Conservation (phyloP, 1,140 invertebrate species). For the Nomia melanderi region DNA sequence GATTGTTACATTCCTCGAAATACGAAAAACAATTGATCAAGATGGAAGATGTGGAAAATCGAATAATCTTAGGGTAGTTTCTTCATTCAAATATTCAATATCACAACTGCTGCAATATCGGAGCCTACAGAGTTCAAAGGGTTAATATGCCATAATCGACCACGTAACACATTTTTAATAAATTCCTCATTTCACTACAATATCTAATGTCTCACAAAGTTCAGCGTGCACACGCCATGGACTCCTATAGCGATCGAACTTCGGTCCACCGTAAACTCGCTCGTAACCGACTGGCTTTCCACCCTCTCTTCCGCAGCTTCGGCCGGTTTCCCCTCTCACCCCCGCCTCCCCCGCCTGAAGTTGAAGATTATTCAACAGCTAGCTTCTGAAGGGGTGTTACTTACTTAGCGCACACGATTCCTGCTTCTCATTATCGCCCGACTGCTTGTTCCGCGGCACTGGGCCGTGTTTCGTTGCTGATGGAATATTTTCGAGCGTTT, state of each 20-base stretch:
- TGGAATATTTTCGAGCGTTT: neutral
- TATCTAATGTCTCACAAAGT: too few species aligned
- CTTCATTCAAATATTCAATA: too few species aligned
- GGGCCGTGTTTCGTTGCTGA: neutral
- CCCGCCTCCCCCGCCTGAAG: neutral
- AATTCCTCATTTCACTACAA: too few species aligned
- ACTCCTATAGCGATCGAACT: constrained; percentile 41
- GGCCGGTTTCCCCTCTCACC: neutral
- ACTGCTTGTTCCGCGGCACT: neutral
- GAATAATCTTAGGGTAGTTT: too few species aligned
- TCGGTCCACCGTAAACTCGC: constrained; percentile 34
- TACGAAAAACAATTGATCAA: too few species aligned
- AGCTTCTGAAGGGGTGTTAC: neutral
- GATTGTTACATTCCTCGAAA: too few species aligned
- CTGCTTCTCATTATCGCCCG: neutral
- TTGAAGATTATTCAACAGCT: constrained; percentile 3
- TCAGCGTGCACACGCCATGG: constrained; percentile 18
- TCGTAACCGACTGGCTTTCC: constrained; percentile 27
- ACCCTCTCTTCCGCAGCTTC: constrained; percentile 6
- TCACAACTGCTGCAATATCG: too few species aligned
- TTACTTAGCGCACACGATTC: neutral
- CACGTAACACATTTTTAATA: too few species aligned
- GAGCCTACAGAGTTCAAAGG: too few species aligned
- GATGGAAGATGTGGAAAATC: too few species aligned
- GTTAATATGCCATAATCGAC: too few species aligned